Evolutionary conservation across 2,888 invertebrate genomes (phyloP), one percentile per base, ranked within the genome.

Genomic region (Drosophila phalerata): DNA sequence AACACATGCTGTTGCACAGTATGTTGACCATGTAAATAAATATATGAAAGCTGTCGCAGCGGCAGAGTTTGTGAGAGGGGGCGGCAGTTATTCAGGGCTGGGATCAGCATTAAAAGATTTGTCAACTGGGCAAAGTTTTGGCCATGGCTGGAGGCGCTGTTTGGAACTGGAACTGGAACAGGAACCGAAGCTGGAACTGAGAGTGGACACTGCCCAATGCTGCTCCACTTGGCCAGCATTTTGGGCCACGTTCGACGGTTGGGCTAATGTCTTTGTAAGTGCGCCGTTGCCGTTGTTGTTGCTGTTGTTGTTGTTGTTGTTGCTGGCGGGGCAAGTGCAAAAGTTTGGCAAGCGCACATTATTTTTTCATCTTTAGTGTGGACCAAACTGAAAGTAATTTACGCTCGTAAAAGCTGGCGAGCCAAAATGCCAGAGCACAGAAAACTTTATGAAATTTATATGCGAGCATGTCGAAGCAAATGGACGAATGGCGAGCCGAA

Each of bases 351-450:
- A 83, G 82, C 82, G 87, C 77, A 90, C 90, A 88, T 88, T 90
- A 88, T 88, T 88, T 88, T 90, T 88, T 88, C 88, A 88, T 90
- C 91, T 90, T 90, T 90, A 90, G 88, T 87, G 85, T 74, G 85
- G 81, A 74, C 84, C 91, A 90, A 85, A 88, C 88, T 88, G 90
- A 88, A 88, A 90, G 91, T 88, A 88, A 88, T 88, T 88, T 90
- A 88, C 91, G 91, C 88, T 90, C 79, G 83, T 89, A 91, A 89
- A 90, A 90, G 81, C 79, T 78, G 73, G 76, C 84, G 72, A 78
- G 73, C 72, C 74, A 70, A 75, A 75, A 71, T 64, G 72, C 87
- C 90, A 76, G 68, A 69, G 79, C 64, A 65, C 42, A 47, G 63
- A 69, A 65, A 85, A 86, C 89, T 90, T 90, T 86, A 86, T 90